Percentiles rank a stretch among this genome's conserved stretches.
Conservation (phyloP, 2,113 vertebrate species). For the Neolamprologus kungweensis region DNA sequence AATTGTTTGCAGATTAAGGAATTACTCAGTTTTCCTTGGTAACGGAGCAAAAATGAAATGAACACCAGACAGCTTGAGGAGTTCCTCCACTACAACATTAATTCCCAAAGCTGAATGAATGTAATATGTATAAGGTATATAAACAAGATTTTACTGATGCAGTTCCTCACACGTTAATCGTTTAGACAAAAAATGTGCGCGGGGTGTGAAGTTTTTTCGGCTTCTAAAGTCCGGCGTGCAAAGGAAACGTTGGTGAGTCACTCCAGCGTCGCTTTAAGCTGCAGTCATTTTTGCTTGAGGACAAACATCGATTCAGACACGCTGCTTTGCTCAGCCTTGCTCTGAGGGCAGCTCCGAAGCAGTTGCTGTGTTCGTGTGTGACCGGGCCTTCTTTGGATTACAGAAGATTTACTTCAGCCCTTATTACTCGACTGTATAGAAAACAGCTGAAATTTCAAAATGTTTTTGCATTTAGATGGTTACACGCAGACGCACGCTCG, state of each 20-base stretch:
- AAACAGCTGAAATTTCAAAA: neutral
- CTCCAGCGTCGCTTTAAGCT: neutral
- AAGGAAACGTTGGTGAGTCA: neutral
- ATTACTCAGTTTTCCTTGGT: neutral
- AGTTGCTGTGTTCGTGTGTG: neutral
- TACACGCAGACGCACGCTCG: neutral
- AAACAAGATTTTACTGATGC: neutral
- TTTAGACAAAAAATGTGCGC: neutral
- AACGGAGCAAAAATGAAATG: neutral
- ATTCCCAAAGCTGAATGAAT: neutral
- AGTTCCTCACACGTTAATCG: neutral
- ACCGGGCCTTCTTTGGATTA: neutral
- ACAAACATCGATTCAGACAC: neutral
- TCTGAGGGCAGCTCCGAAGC: neutral
- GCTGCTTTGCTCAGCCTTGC: neutral
- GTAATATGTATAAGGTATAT: neutral
- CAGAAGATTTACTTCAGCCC: neutral
- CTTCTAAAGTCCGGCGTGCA: neutral
- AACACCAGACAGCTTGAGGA: neutral
- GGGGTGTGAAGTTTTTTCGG: neutral
- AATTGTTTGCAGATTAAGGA: neutral
- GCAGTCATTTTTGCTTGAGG: neutral
- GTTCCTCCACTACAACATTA: neutral
- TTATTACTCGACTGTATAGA: neutral
- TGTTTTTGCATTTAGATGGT: neutral